Conservation (phyloP, 2,888 invertebrate genomes). For the Stictocephala bisonia region DNA sequence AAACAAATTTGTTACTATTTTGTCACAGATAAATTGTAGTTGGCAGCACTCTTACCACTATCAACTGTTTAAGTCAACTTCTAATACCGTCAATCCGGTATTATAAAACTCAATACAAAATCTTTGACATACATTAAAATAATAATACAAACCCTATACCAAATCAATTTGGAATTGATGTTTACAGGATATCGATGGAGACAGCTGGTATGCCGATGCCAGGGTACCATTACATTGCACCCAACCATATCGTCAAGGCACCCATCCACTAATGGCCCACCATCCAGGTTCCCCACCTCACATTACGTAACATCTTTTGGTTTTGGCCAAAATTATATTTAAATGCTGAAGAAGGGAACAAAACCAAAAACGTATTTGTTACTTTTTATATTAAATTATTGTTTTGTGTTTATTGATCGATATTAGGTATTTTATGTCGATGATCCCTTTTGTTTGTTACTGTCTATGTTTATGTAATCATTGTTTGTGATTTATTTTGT, state of each 20-base stretch:
- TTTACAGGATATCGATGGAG: slow-evolving; percentile 94
- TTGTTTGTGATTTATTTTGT: slow-evolving; percentile 37
- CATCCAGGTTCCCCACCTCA: background rate
- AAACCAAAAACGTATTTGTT: slow-evolving; percentile 45
- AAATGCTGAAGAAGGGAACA: slow-evolving; percentile 20
- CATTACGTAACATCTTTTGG: background rate
- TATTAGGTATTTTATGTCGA: slow-evolving; percentile 40
- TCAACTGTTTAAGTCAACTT: no score
- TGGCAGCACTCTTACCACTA: no score
- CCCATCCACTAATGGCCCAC: slow-evolving; percentile 83
- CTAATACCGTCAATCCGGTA: no score
- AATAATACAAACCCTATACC: no score
- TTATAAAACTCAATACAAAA: no score
- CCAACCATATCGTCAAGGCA: slow-evolving; percentile 92
- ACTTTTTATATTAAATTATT: slow-evolving; percentile 35
- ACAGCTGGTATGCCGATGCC: slow-evolving; percentile 91
- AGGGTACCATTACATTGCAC: slow-evolving; percentile 92
- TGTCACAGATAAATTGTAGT: no score
- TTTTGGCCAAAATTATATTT: background rate
- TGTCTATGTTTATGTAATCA: slow-evolving; percentile 35
- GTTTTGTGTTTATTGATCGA: slow-evolving; percentile 19
- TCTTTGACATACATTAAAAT: no score
- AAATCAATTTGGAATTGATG: slow-evolving; percentile 61
- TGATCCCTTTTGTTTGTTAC: slow-evolving; percentile 35
- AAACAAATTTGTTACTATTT: no score